These are phyloP conservation scores for Phaonia tiefii DNA, from an alignment of 2,888 invertebrate genomes.

Conservation along the genomic window DNA sequence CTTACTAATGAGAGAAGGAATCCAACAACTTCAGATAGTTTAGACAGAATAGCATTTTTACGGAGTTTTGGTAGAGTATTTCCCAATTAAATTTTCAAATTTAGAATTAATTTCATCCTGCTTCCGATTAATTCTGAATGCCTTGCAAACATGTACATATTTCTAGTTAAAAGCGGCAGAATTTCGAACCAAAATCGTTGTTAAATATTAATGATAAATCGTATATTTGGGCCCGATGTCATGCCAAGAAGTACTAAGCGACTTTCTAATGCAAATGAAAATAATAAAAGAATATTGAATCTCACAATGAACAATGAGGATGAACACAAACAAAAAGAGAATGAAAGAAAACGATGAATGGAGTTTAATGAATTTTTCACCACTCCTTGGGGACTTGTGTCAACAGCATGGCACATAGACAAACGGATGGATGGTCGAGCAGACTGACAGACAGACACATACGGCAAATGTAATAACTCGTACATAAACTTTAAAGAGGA, in stretches of 20 bases:
- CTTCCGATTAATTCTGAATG: too few relatives aligned
- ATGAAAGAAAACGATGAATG: conserved; percentile 52
- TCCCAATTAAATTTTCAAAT: too few relatives aligned
- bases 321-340: conserved; percentile 32
- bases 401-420: conserved; percentile 60
- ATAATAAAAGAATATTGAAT: neutral
- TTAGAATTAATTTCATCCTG: too few relatives aligned
- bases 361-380: conserved; percentile 66
- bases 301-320: conserved; percentile 1
- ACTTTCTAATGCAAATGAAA: conserved; percentile 49
- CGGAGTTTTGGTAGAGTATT: too few relatives aligned
- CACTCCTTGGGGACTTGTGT: conserved; percentile 64
- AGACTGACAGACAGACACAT: conserved; percentile 38
- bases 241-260: conserved; percentile 19
- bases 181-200: neutral
- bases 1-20: too few relatives aligned
- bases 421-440: too few relatives aligned
- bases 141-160: too few relatives aligned
- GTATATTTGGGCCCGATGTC: conserved; percentile 8
- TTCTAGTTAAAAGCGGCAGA: too few relatives aligned
- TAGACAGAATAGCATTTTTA: too few relatives aligned
- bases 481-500: conserved; percentile 46
- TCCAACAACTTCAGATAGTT: too few relatives aligned
- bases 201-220: conserved; percentile 8
- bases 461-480: conserved; percentile 43